Evolutionary conservation across 1,140 invertebrate species (phyloP).

Genomic region (Euura lappo): DNA sequence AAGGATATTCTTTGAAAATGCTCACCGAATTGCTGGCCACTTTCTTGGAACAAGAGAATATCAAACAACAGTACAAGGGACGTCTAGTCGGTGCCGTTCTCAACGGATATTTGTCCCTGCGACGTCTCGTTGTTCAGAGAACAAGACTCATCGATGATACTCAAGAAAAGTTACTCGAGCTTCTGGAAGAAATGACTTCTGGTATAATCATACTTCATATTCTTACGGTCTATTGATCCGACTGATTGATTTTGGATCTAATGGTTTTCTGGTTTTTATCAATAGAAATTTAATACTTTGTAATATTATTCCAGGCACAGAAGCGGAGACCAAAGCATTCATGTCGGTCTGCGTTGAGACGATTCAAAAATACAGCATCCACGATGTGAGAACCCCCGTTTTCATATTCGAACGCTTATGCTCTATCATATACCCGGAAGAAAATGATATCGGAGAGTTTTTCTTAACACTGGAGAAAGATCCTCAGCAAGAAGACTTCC

Average conservation of each 20-base stretch:
- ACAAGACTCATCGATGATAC: slow-evolving; percentile 96
- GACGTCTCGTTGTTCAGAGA: slow-evolving; percentile 91
- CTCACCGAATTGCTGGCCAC: slow-evolving; percentile 86
- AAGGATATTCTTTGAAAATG: slow-evolving; percentile 89
- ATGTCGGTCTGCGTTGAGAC: slow-evolving; percentile 98
- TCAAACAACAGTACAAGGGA: slow-evolving; percentile 89
- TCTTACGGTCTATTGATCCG: background rate
- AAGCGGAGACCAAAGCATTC: slow-evolving; percentile 95
- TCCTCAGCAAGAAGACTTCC: slow-evolving; percentile 97
- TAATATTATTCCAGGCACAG: slow-evolving; percentile 72
- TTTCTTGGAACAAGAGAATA: slow-evolving; percentile 81
- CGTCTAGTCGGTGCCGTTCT: slow-evolving; percentile 87
- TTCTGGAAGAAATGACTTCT: slow-evolving; percentile 96
- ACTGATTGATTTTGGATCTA: slow-evolving; percentile 11
- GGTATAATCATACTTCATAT: slow-evolving; percentile 58
- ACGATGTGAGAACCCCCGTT: slow-evolving; percentile 94
- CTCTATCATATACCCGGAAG: slow-evolving; percentile 97
- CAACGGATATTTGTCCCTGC: slow-evolving; percentile 91
- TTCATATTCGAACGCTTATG: slow-evolving; percentile 98
- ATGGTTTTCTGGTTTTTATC: slow-evolving; percentile 23
- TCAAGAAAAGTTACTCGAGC: slow-evolving; percentile 92
- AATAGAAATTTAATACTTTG: too few relatives aligned
- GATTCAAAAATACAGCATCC: slow-evolving; percentile 88
- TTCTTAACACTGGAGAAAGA: slow-evolving; percentile 97
- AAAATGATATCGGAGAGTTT: slow-evolving; percentile 96